Conservation (phyloP, 2,888 invertebrate genomes). For the Heliconius erato region DNA sequence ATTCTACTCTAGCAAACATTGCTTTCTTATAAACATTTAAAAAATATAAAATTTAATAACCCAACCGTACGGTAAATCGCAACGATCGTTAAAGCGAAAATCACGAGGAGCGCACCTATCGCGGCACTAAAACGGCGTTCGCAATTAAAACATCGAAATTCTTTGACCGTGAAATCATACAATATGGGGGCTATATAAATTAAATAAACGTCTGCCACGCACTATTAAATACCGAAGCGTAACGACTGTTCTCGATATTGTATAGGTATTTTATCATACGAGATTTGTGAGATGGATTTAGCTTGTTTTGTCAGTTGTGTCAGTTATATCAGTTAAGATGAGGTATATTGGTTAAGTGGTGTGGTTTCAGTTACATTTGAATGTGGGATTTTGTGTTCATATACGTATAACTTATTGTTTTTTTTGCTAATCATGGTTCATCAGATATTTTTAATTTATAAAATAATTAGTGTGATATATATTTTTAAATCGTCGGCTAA, state of each 20-base stretch:
- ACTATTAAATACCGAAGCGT: slow-evolving; percentile 34
- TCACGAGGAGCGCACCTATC: neutral
- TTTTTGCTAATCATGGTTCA: too few relatives aligned
- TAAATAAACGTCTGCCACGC: slow-evolving; percentile 39
- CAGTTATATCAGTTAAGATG: neutral
- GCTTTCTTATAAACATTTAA: too few relatives aligned
- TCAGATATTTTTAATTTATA: too few relatives aligned
- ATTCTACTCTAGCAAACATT: neutral
- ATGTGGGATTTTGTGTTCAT: neutral
- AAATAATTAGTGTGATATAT: too few relatives aligned
- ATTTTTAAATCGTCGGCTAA: too few relatives aligned
- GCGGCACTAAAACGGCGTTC: slow-evolving; percentile 30
- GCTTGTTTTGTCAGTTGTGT: slow-evolving; percentile 12
- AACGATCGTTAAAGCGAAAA: slow-evolving; percentile 11
- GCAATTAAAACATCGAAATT: slow-evolving; percentile 44
- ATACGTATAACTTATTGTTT: neutral
- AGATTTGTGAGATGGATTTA: neutral
- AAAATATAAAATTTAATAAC: neutral
- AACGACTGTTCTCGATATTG: neutral
- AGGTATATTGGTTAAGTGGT: neutral
- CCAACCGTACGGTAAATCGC: slow-evolving; percentile 2
- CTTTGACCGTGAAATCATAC: slow-evolving; percentile 43
- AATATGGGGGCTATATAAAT: slow-evolving; percentile 33
- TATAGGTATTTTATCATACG: neutral
- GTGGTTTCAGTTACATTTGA: neutral